Evolutionary conservation across 2,888 invertebrate species (phyloP).

Genomic region (Melanostoma scalare): DNA sequence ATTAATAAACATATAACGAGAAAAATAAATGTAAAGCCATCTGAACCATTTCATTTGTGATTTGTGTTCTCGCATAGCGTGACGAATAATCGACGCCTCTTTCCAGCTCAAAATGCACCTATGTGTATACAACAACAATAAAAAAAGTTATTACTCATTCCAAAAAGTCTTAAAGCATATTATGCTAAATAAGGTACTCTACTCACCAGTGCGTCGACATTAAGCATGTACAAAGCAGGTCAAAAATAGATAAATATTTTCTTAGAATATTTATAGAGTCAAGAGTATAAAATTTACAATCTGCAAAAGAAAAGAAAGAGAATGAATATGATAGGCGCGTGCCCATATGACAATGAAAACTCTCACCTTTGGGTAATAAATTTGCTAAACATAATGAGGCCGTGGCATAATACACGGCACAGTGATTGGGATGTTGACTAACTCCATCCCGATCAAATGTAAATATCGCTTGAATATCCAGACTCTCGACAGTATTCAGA

Average conservation of each 20-base stretch:
- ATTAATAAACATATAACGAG: slow-evolving; percentile 95
- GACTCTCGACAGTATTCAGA: slow-evolving; percentile 86
- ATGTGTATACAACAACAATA: slow-evolving; percentile 74
- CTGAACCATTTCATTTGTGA: slow-evolving; percentile 99
- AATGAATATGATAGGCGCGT: background rate
- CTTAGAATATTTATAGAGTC: slow-evolving; percentile 92
- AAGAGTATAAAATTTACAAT: slow-evolving; percentile 91
- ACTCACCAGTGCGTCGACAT: slow-evolving; percentile 90
- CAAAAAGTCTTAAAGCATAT: background rate
- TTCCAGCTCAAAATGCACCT: slow-evolving; percentile 87
- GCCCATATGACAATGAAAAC: slow-evolving; percentile 69
- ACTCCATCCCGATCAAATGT: slow-evolving; percentile 98
- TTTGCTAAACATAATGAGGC: slow-evolving; percentile 90
- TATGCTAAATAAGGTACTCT: too few species aligned
- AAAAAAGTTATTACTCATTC: background rate
- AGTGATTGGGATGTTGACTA: slow-evolving; percentile 96
- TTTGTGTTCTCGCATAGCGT: slow-evolving; percentile 92
- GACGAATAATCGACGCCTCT: slow-evolving; percentile 85
- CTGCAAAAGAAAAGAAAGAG: slow-evolving; percentile 83
- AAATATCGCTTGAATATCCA: slow-evolving; percentile 91
- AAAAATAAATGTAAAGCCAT: slow-evolving; percentile 92
- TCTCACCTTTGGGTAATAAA: slow-evolving; percentile 88
- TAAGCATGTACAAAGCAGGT: slow-evolving; percentile 91
- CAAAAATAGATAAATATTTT: slow-evolving; percentile 92
- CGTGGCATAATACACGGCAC: slow-evolving; percentile 91